Evolutionary conservation across 2,888 invertebrate genomes (phyloP), one percentile per base, ranked within the genome.

Genomic region (Osedax frankpressi): DNA sequence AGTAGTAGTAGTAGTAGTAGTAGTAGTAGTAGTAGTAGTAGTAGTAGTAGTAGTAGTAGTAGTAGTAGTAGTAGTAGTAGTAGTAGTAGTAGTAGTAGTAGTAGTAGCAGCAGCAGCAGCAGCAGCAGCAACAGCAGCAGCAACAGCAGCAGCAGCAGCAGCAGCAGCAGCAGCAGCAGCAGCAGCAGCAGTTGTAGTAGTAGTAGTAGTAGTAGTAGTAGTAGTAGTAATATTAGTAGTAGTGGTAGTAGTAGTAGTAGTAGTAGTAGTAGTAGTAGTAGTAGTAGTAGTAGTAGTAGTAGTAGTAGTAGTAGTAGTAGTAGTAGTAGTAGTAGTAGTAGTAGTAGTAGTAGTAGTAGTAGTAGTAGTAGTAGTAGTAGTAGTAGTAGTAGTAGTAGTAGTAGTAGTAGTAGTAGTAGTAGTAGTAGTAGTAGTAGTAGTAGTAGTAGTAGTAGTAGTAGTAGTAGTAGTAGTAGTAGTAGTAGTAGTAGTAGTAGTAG

Each of bases 181-280:
- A 73, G 73, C 29, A 73, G 44, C 73, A 73, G 73, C 73, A 73
- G 73, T 73, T 73, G 73, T 73, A 73, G 73, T 73, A 73, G 73
- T 73, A 73, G 73, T 73, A 73, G 74, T 74, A 74, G 74, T 74
- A 74, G 73, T 74, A 74, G 73, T 74, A 74, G 74, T 74, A 74
- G 59, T 74, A 74, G 72, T 70, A 71, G 69, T 70, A 70, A 68
- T 72, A 70, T 6, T 70, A 72, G 70, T 70, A 70, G 70, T 70
- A 70, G 70, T 70, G 28, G 70, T 70, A 70, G 70, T 70, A 70
- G 70, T 70, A 70, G 44, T 44, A 44, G 44, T 44, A 44, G 44
- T 44, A 44, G 44, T 44, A 44, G 44, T 44, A 44, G 73, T 72
- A 72, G 73, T 72, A 72, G 73, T 72, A 72, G 73, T 71, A 71